Evolutionary conservation across 2,888 invertebrate species (phyloP), one percentile per base, ranked within the genome.

Genomic region (Atrina japonica): DNA sequence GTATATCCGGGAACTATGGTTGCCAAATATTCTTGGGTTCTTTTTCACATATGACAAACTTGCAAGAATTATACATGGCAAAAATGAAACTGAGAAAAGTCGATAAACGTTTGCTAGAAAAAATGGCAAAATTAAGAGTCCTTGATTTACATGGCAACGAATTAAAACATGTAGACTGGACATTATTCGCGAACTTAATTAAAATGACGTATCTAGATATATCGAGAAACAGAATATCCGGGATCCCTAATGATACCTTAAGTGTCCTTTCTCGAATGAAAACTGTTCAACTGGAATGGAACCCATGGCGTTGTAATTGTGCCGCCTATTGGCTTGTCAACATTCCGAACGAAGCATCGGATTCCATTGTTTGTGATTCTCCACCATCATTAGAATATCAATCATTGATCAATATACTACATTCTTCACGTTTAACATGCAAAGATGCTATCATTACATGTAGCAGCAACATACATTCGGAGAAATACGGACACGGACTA

Each of bases 61-160:
- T 70, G 9, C 25, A 27, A 23, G 70, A 70, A 60, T 16, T 70
- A 25, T 56, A 50, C 16, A 14, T 70, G n/a, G 65, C 40, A 18
- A 59, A 70, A 43, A 64, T 70, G 45, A 21, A 45, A 9, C 27
- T 70, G 9, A 27, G 25, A 2, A 40, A 49, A 7, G 3, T 70
- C 18, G 41, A 59, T 53, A 25, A 25, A 21, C 29, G 16, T 40
- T 21, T 65, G 14, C 29, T 70, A 5, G 43, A 65, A 14, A 3
- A 27, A 16, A 14, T 70, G 7, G n/a, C 35, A 7, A 27, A n/a
- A 16, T 45, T 70, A 29, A 59, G 47, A 6, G 41, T 35, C 21
- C 18, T 70, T 2, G 70, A 70, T 47, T 3, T 70, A 21, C 63
- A 63, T 27, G 53, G 60, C 43, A 70, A 70, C 25, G 27, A 56